Percentiles rank a stretch among this genome's conserved stretches.
phyloP scores from a whole-genome alignment of 2,113 vertebrate species.

The Paramormyrops kingsleyae region DNA sequence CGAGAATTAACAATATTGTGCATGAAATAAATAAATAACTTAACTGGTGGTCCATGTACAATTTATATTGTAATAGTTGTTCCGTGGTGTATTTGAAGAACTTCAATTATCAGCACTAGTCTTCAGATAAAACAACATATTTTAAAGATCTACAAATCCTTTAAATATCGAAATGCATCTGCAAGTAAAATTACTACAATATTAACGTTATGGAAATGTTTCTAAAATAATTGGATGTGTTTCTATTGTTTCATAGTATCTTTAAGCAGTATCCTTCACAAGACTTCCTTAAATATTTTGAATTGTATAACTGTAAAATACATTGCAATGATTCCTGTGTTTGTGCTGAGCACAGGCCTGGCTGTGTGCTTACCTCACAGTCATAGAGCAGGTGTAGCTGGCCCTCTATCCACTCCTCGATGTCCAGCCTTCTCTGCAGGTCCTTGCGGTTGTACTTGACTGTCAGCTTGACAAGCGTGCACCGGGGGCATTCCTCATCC shows the following conservation, averaged over 20 bases:
- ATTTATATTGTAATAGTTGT: background rate
- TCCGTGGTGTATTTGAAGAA: background rate
- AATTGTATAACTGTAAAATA: background rate
- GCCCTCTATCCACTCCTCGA: constrained; percentile 88
- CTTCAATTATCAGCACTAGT: background rate
- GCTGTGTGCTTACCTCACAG: constrained; percentile 62
- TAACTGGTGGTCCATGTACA: background rate
- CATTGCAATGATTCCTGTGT: background rate
- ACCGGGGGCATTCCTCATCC: constrained; percentile 63
- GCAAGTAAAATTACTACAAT: no score
- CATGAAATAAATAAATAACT: background rate
- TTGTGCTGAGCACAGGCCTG: background rate
- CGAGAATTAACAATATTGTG: background rate
- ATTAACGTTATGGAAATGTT: no score
- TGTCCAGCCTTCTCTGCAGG: constrained; percentile 85
- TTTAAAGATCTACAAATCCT: background rate
- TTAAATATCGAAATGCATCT: no score
- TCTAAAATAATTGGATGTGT: no score
- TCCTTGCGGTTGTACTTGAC: constrained; percentile 92
- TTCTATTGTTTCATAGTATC: no score
- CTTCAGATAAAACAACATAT: background rate
- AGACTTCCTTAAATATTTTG: no score
- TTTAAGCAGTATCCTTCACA: no score
- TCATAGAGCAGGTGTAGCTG: constrained; percentile 87
- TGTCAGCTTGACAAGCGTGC: constrained; percentile 82